These are phyloP conservation scores for Drosophila watanabei DNA, from an alignment of 1,140 invertebrate species.

Conservation along the genomic window DNA sequence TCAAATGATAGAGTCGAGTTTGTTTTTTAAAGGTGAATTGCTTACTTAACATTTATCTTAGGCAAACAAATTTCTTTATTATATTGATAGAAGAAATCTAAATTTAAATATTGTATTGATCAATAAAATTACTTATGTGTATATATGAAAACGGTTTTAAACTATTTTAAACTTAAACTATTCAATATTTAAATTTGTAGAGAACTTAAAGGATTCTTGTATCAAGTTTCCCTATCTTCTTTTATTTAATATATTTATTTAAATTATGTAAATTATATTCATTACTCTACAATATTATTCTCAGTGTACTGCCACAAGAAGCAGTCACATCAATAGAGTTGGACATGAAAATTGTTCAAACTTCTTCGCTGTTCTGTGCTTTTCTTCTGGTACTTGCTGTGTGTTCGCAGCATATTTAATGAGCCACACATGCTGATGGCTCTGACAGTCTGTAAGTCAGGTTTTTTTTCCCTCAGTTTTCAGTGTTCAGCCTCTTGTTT, in stretches of 20 bases:
- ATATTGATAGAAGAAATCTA: too few species aligned
- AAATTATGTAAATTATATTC: too few species aligned
- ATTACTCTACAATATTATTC: neutral
- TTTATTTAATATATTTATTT: too few species aligned
- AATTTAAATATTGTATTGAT: too few species aligned
- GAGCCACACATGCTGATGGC: slow-evolving; percentile 71
- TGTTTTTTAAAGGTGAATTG: too few species aligned
- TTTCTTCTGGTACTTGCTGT: slow-evolving; percentile 47
- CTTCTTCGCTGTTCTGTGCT: slow-evolving; percentile 46
- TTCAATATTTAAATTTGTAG: too few species aligned
- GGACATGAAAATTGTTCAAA: slow-evolving; percentile 79
- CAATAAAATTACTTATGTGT: too few species aligned
- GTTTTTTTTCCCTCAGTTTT: slow-evolving; percentile 21
- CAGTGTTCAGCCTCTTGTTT: neutral
- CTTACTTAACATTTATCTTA: too few species aligned
- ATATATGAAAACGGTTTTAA: too few species aligned
- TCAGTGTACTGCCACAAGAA: slow-evolving; percentile 17
- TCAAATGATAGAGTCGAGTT: too few species aligned
- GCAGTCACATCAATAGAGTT: slow-evolving; percentile 72
- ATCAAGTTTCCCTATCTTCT: neutral
- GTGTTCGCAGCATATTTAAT: slow-evolving; percentile 74
- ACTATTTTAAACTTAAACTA: too few species aligned
- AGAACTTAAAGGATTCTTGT: neutral
- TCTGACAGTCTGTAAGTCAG: slow-evolving; percentile 49
- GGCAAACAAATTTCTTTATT: too few species aligned